phyloP scores from a whole-genome alignment of 2,113 vertebrate species.

The Kryptolebias marmoratus region DNA sequence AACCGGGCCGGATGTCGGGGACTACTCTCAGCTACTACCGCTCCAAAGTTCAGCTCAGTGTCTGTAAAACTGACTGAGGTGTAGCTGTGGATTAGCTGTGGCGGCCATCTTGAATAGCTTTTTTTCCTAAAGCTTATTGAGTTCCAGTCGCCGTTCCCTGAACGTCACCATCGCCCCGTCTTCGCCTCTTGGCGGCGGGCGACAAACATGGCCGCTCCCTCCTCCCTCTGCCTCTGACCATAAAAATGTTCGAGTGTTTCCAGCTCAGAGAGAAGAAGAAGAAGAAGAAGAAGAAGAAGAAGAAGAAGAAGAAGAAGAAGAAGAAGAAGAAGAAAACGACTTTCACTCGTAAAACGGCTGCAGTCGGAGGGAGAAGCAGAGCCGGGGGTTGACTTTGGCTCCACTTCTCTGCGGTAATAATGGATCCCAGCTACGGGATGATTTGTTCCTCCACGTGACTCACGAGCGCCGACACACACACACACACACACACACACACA shows the following conservation, averaged over 20 bases:
- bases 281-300: constrained; percentile 29
- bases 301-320: constrained; percentile 3
- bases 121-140: too few species aligned
- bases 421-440: constrained; percentile 74
- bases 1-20: neutral
- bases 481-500: constrained; percentile 59
- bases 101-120: too few species aligned
- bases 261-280: constrained; percentile 34
- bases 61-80: too few species aligned
- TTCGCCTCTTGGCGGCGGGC: too few species aligned
- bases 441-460: constrained; percentile 77
- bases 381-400: constrained; percentile 73
- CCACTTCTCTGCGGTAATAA: constrained; percentile 65
- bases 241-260: constrained; percentile 59
- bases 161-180: too few species aligned
- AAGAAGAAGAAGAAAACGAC: constrained; percentile 62
- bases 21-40: too few species aligned
- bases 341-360: constrained; percentile 70
- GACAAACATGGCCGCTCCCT: neutral
- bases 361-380: constrained; percentile 48
- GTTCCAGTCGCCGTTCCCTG: too few species aligned
- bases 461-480: constrained; percentile 65
- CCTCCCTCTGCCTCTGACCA: constrained; percentile 39
- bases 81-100: too few species aligned
- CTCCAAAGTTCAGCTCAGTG: too few species aligned